phyloP scores from a whole-genome alignment of 2,888 invertebrate species.

The Cryptus viduatorius region DNA sequence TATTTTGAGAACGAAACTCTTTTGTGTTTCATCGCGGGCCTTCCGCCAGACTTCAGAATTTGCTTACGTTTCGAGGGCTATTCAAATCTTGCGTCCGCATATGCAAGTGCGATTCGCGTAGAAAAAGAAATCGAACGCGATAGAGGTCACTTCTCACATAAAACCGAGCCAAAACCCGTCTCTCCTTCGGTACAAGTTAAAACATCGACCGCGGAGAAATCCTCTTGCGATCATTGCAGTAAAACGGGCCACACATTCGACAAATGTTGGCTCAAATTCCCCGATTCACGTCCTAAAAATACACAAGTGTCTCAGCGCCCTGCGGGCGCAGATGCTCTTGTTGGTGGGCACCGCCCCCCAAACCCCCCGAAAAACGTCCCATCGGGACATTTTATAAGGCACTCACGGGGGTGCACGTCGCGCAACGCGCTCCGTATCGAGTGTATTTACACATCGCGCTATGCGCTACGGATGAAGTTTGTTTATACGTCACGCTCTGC shows the following conservation, averaged over 20 bases:
- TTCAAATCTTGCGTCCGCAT: not conserved
- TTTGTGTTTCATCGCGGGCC: no score
- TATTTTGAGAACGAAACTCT: not conserved
- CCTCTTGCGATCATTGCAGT: not conserved
- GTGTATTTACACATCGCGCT: no score
- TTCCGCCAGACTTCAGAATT: not conserved
- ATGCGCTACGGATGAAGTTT: no score
- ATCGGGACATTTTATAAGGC: no score
- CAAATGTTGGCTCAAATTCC: not conserved
- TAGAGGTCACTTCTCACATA: not conserved
- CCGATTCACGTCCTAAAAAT: not conserved
- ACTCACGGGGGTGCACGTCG: no score
- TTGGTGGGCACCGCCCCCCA: no score
- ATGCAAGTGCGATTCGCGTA: not conserved
- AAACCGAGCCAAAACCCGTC: not conserved
- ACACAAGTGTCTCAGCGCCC: no score
- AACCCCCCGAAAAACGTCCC: no score
- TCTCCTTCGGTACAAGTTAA: not conserved
- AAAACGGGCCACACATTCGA: not conserved
- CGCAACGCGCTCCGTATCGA: no score
- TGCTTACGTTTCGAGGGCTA: not conserved
- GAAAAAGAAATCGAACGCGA: slow-evolving; percentile 2
- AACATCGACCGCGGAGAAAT: not conserved
- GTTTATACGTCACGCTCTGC: no score
- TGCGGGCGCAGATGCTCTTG: no score